Base-by-base conservation (phyloP, 2,113 vertebrate genomes). In the Scopus umbretta region DNA sequence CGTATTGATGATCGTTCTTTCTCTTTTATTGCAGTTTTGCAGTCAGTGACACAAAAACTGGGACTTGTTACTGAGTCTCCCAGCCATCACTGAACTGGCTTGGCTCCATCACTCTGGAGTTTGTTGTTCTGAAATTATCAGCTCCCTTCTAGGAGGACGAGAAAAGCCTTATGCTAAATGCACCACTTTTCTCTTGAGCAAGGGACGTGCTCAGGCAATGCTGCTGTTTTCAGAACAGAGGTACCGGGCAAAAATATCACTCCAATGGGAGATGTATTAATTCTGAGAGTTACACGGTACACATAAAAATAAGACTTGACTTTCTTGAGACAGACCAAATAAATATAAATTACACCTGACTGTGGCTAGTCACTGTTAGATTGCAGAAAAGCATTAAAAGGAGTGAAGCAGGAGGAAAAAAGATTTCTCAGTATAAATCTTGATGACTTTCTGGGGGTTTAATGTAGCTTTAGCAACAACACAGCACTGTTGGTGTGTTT, bases 1-100 rank as follows among this genome's bases (percentile, higher is more conserved):
- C 62, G 43, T 43, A 30, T 81, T 0, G 0, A 34, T 74, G 68
- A 6, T 26, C 6, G 0, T 32, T 52, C n/a, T 43, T 53, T 34
- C 38, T 61, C 23, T 70, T 88, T 70, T n/a, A 50, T 47, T 72
- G 42, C 36, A 49, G 32, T 76, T 85, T 84, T 88, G 71, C 47
- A 50, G 88, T 66, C 65, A 85, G 71, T 66, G 72, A 79, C 68
- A 66, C 61, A 90, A 71, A 95, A 89, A 52, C 26, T 8, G 17
- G 59, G 68, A 25, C 25, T 86, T 71, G 10, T 40, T 62, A 53
- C 34, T 58, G 66, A 50, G 12, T n/a, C 26, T 86, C 12, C n/a
- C 53, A 47, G n/a, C 58, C 70, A 18, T 56, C 59, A 87, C 30
- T 30, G 47, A 38, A 45, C 80, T 83, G 67, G 26, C 32, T 81